Base-by-base conservation (phyloP, 2,113 vertebrate genomes). In the Colistium nudipinnis region DNA sequence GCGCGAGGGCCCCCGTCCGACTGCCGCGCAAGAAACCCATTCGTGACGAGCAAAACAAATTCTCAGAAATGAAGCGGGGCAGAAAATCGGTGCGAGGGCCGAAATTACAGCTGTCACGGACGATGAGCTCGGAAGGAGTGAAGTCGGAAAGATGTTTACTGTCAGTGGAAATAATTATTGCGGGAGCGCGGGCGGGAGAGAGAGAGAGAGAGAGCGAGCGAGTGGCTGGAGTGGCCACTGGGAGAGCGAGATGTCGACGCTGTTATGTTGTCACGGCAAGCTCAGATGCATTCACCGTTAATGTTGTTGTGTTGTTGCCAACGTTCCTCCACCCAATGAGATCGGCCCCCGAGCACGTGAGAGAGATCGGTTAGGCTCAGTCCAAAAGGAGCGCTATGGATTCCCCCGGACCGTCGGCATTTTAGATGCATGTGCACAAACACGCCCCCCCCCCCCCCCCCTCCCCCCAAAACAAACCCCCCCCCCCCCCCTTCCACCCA, bases 371-470 rank as follows among this genome's bases (percentile, higher is more conserved):
- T n/a, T n/a, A n/a, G n/a, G n/a, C 30, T 31, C 8, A 5, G 30
- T 31, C 30, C n/a, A n/a, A 31, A 31, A 7, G 30, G 35, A 36
- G 35, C 35, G 10, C 6, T 36, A 36, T 36, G 35, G 35, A 36
- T 36, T 36, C 10, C 31, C 7, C 31, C 8, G 31, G 33, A 36
- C 4, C 53, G 1, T 67, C 22, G 5, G 22, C 8, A 57, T 52
- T 63, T 71, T 10, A 64, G 31, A 6, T 36, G 31, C 41, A 41
- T 51, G 64, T 55, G 35, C 31, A 12, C 54, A 60, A 13, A n/a
- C n/a, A n/a, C n/a, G n/a, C n/a, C n/a, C n/a, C n/a, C n/a, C n/a
- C n/a, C n/a, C n/a, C n/a, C n/a, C n/a, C n/a, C n/a, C n/a, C n/a
- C n/a, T n/a, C n/a, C n/a, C n/a, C n/a, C n/a, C n/a, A n/a, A n/a